A percentile compares a stretch with the other conserved stretches of the same genome.
Evolutionary conservation across 1,140 invertebrate genomes (phyloP).

Genomic region (Saccostrea echinata): DNA sequence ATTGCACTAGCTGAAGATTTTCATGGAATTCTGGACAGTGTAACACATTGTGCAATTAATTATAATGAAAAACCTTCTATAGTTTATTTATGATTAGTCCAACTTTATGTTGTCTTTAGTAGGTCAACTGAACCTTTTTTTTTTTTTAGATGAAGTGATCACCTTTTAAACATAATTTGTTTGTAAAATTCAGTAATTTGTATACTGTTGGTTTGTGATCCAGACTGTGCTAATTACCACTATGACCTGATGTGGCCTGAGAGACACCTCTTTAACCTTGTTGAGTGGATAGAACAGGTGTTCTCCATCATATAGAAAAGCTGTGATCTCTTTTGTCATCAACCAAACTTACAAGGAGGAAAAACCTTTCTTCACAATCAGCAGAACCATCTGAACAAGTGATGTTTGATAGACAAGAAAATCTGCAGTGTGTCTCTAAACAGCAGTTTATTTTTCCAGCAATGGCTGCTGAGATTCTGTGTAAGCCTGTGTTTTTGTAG

Average conservation of each 20-base stretch:
- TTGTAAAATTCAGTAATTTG: no score
- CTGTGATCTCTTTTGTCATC: not conserved
- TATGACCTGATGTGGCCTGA: conserved; percentile 5
- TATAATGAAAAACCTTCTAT: no score
- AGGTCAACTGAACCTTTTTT: no score
- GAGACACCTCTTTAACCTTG: not conserved
- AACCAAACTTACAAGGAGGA: not conserved
- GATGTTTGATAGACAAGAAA: not conserved
- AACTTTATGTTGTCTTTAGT: no score
- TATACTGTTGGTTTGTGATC: no score
- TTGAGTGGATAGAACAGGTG: not conserved
- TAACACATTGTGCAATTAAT: no score
- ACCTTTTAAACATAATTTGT: no score
- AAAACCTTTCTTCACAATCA: conserved; percentile 7
- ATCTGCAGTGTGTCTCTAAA: not conserved
- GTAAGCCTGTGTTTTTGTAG: not conserved
- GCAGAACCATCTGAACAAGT: not conserved
- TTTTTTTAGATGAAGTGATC: no score
- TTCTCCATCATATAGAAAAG: not conserved
- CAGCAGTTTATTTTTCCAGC: not conserved
- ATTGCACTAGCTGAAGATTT: no score
- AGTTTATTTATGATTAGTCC: no score
- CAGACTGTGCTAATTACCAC: not conserved
- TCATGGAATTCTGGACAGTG: no score
- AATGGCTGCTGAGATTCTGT: not conserved